Conservation (phyloP, 2,888 invertebrate species). For the Meghimatium bilineatum region DNA sequence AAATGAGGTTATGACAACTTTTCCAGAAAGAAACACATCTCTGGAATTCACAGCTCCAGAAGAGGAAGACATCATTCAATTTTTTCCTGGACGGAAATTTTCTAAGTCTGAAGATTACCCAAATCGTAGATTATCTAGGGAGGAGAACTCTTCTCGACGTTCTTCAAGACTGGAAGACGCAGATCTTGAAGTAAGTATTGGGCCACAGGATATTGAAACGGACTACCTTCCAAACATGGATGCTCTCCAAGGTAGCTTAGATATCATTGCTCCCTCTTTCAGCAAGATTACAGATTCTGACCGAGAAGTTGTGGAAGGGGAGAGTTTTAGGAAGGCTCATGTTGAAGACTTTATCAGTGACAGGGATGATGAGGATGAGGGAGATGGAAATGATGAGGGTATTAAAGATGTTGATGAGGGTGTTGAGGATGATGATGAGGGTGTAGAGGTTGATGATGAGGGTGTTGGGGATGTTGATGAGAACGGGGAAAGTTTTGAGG, state of each 20-base stretch:
- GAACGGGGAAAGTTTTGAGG: neutral
- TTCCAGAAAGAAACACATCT: constrained; percentile 37
- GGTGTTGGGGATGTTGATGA: neutral
- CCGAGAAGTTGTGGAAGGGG: constrained; percentile 65
- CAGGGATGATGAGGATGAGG: neutral
- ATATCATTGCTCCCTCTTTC: constrained; percentile 57
- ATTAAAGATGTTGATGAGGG: neutral
- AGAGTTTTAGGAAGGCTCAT: constrained; percentile 65
- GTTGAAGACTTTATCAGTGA: constrained; percentile 48
- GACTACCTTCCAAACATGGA: constrained; percentile 70
- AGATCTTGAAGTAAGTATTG: constrained; percentile 8
- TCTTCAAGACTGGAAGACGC: constrained; percentile 38
- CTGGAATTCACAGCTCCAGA: constrained; percentile 12
- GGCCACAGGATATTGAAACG: constrained; percentile 61
- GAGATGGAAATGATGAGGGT: neutral
- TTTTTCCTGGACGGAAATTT: constrained; percentile 46
- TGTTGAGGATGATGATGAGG: neutral
- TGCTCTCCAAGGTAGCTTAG: constrained; percentile 65
- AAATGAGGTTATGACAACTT: constrained; percentile 37
- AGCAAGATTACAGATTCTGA: constrained; percentile 61
- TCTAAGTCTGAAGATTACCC: constrained; percentile 48
- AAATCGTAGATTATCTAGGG: constrained; percentile 43
- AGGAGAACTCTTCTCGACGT: constrained; percentile 33
- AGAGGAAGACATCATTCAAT: constrained; percentile 22
- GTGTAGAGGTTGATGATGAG: neutral